These are phyloP conservation scores for Timema cristinae DNA, from an alignment of 2,888 invertebrate species.

Conservation along the genomic window DNA sequence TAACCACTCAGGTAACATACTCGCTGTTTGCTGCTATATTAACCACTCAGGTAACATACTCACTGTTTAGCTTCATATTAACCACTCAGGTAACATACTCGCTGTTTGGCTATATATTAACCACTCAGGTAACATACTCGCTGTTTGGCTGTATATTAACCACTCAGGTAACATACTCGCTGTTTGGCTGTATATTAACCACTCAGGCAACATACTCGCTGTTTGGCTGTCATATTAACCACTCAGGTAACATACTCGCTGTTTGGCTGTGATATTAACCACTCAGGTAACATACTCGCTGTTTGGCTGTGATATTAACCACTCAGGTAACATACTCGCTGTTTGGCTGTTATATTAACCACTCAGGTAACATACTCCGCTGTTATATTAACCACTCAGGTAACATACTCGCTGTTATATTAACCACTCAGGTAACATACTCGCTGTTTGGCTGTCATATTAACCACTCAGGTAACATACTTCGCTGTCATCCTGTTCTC, in stretches of 20 bases:
- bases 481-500: no score
- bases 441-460: no score
- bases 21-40: no score
- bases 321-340: constrained; percentile 18
- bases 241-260: constrained; percentile 18
- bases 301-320: no score
- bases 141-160: no score
- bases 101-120: no score
- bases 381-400: constrained; percentile 12
- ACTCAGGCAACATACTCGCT: constrained; percentile 18
- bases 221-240: no score
- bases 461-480: constrained; percentile 18
- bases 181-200: no score
- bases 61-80: no score
- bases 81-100: constrained; percentile 18
- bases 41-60: constrained; percentile 18
- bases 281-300: constrained; percentile 18
- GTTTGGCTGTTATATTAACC: no score
- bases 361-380: constrained; percentile 17
- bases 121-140: constrained; percentile 18
- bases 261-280: no score
- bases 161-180: constrained; percentile 18
- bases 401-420: not conserved
- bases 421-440: constrained; percentile 18
- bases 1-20: constrained; percentile 18